Evolutionary conservation across 2,113 vertebrate species (phyloP).

Genomic region (Halcyon senegalensis): DNA sequence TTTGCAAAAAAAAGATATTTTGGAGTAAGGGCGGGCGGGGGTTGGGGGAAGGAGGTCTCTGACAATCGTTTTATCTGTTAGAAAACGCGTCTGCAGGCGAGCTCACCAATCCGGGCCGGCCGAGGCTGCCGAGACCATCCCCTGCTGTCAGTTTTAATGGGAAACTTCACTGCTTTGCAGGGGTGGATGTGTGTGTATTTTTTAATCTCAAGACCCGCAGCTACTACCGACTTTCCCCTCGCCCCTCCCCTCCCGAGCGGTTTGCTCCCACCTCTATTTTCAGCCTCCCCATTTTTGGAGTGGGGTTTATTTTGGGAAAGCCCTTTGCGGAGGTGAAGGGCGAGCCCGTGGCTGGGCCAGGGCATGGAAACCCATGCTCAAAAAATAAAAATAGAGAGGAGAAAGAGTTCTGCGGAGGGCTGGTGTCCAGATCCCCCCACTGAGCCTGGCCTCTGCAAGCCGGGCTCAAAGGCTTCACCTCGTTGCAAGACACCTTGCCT

Average conservation of each 20-base stretch:
- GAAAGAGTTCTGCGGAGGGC: not conserved
- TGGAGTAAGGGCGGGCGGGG: not conserved
- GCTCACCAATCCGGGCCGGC: not conserved
- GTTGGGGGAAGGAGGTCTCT: not conserved
- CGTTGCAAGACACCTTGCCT: not conserved
- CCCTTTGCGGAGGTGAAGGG: not conserved
- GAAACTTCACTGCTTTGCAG: not conserved
- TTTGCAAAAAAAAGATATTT: not conserved
- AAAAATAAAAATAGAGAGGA: not conserved
- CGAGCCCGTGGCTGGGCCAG: not conserved
- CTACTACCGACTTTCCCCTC: no score
- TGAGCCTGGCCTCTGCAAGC: not conserved
- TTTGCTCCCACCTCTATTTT: not conserved
- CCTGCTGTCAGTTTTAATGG: not conserved
- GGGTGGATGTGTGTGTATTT: not conserved
- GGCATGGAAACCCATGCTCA: not conserved
- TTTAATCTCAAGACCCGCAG: not conserved
- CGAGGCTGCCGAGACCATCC: not conserved
- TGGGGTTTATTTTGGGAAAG: not conserved
- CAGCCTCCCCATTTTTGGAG: not conserved
- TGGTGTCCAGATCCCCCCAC: fast-evolving
- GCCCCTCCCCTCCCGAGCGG: not conserved
- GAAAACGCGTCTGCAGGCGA: not conserved
- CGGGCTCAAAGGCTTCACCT: not conserved
- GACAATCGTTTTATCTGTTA: constrained; percentile 1